Percentiles rank a stretch among this genome's conserved stretches.
These are phyloP conservation scores for Oxystoma pomonae DNA, from an alignment of 2,888 invertebrate genomes.

Conservation along the genomic window DNA sequence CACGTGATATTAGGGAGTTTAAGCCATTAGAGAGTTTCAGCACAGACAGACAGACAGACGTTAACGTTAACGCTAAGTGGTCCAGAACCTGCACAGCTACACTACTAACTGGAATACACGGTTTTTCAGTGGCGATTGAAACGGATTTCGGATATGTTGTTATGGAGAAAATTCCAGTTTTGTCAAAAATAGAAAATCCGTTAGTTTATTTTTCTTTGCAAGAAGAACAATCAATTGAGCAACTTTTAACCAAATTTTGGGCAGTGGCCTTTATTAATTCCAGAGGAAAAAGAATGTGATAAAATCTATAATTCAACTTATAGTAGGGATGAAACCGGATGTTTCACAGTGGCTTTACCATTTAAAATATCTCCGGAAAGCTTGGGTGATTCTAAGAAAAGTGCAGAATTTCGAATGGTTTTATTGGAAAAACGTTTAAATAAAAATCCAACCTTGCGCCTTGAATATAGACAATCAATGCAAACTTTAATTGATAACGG, in stretches of 20 bases:
- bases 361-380: conserved; percentile 3
- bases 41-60: no score
- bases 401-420: not conserved
- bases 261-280: not conserved
- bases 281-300: not conserved
- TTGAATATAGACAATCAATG: not conserved
- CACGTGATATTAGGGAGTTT: no score
- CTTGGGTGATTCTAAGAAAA: not conserved
- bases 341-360: conserved; percentile 4
- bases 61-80: no score
- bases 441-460: not conserved
- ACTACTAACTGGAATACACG: not conserved
- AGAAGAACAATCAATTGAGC: not conserved
- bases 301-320: conserved; percentile 1
- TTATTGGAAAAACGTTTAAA: conserved; percentile 1
- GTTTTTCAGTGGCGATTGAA: not conserved
- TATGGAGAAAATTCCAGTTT: not conserved
- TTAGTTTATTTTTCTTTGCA: not conserved
- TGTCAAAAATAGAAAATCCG: not conserved
- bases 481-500: not conserved
- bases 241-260: not conserved
- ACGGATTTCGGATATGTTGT: not conserved
- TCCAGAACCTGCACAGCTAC: no score
- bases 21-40: no score
- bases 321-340: not conserved